These are phyloP conservation scores for Melanocharis versteri DNA, from an alignment of 2,113 vertebrate species.

Conservation along the genomic window DNA sequence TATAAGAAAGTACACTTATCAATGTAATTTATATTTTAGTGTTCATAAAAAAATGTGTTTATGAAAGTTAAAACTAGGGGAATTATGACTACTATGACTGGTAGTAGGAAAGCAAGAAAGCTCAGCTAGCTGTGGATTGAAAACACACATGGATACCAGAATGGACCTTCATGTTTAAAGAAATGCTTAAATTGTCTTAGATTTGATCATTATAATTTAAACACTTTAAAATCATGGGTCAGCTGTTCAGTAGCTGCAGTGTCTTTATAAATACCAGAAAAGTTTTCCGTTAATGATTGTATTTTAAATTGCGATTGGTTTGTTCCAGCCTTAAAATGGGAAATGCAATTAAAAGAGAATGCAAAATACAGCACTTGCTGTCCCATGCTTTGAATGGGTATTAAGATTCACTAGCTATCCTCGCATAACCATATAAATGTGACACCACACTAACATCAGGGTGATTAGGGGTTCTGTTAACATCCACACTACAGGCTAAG, in stretches of 20 bases:
- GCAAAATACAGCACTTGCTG: not conserved
- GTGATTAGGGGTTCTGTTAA: not conserved
- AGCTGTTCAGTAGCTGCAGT: not conserved
- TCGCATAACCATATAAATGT: not conserved
- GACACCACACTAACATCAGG: not conserved
- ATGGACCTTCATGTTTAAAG: not conserved
- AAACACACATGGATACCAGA: not conserved
- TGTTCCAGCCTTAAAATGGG: not conserved
- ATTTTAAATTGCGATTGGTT: slow-evolving; percentile 1
- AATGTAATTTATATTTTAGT: not conserved
- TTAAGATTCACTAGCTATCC: not conserved
- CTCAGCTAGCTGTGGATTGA: not conserved
- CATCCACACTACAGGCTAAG: not conserved
- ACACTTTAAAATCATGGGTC: not conserved
- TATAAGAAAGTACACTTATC: not conserved
- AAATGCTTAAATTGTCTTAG: slow-evolving; percentile 10
- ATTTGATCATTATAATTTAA: slow-evolving; percentile 26
- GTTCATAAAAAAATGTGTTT: not conserved
- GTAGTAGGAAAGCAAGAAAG: not conserved
- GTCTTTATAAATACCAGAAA: not conserved
- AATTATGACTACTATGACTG: not conserved
- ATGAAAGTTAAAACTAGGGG: not conserved
- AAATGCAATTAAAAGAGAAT: not conserved
- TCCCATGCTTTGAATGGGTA: not conserved
- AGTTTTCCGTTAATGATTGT: not conserved